phyloP scores from a whole-genome alignment of 1,140 invertebrate genomes.

The Grapholita molesta region DNA sequence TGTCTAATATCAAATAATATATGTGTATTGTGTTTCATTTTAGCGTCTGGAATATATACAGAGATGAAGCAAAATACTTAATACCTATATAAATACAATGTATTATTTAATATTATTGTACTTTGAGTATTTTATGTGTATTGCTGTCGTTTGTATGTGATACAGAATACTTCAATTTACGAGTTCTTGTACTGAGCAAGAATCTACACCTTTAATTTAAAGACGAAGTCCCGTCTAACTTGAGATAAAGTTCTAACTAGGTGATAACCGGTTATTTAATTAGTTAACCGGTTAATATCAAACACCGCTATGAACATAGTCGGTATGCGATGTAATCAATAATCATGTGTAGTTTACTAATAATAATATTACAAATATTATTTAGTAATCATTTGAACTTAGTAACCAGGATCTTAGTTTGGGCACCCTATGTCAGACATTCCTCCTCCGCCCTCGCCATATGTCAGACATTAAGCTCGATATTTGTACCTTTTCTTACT shows the following conservation, averaged over 20 bases:
- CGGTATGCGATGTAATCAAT: too few relatives aligned
- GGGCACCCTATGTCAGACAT: too few relatives aligned
- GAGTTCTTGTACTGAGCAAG: neutral
- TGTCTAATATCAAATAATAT: neutral
- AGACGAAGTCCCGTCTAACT: neutral
- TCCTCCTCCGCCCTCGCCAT: too few relatives aligned
- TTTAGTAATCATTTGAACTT: too few relatives aligned
- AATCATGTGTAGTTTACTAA: too few relatives aligned
- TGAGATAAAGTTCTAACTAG: neutral
- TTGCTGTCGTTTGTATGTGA: neutral
- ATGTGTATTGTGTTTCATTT: neutral
- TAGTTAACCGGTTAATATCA: too few relatives aligned
- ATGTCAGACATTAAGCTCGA: too few relatives aligned
- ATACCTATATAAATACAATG: constrained; percentile 2
- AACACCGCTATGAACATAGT: too few relatives aligned
- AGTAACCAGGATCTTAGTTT: too few relatives aligned
- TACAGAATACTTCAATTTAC: neutral
- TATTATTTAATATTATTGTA: constrained; percentile 9
- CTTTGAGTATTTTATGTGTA: constrained; percentile 4
- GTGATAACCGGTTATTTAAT: neutral
- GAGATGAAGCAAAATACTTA: neutral
- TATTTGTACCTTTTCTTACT: neutral
- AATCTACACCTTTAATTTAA: neutral
- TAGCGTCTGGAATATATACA: neutral
- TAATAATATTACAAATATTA: too few relatives aligned